Conservation (phyloP, 2,797 vertebrate genomes). For the Allobates femoralis region DNA sequence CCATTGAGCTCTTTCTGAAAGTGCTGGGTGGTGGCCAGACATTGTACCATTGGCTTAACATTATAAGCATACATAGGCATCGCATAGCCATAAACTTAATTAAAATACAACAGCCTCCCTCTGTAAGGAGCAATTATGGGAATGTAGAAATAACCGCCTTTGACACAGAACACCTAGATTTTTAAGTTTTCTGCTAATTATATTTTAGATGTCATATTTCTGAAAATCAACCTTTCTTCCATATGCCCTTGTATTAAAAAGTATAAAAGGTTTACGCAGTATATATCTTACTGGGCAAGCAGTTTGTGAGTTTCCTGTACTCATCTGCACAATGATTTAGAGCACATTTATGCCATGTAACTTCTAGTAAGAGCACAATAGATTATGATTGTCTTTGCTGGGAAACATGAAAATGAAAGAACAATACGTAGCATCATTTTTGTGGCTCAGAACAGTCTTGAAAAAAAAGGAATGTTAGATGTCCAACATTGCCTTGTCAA, state of each 20-base stretch:
- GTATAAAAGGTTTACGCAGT: not conserved
- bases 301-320: slow-evolving; percentile 14
- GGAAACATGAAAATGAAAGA: slow-evolving; percentile 25
- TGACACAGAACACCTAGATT: too few species aligned
- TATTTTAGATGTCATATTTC: not conserved
- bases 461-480: slow-evolving; percentile 4
- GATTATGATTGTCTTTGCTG: slow-evolving; percentile 61
- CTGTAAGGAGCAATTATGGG: too few species aligned
- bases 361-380: slow-evolving; percentile 30
- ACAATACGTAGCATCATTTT: slow-evolving; percentile 53
- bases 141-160: too few species aligned
- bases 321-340: slow-evolving; percentile 43
- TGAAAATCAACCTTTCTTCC: not conserved
- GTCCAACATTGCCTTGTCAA: slow-evolving; percentile 27
- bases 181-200: not conserved
- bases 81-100: too few species aligned
- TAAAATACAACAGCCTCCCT: too few species aligned
- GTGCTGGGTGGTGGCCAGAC: too few species aligned
- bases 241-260: slow-evolving; percentile 15
- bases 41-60: too few species aligned
- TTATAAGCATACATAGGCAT: too few species aligned
- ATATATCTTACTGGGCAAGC: slow-evolving; percentile 34
- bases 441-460: slow-evolving; percentile 33
- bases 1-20: too few species aligned
- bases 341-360: slow-evolving; percentile 41